Evolutionary conservation across 2,797 vertebrate species (phyloP), one percentile per base, ranked within the genome.

Genomic region (Bovichtus variegatus): DNA sequence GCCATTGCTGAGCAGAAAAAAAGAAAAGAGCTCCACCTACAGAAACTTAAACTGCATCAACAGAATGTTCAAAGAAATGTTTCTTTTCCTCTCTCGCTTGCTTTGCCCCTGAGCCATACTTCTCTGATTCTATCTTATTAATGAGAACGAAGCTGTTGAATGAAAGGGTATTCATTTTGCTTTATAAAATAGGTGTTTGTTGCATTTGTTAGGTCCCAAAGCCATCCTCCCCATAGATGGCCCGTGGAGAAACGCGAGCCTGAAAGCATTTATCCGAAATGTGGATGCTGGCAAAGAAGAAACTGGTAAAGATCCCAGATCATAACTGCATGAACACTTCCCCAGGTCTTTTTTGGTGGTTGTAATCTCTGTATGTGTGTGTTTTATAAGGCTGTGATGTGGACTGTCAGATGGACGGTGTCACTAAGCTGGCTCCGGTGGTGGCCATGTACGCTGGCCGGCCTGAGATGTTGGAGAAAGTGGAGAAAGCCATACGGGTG

Each of bases 381-480:
- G 6, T 78, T 63, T 82, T 82, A 49, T 51, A 3, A 95, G 94
- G 94, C 40, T 94, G 89, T 60, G 92, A 92, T 0, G 66, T 61
- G 55, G 93, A 95, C 76, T 93, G 89, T 65, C 94, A 94, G 83
- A 94, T 96, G 59, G 95, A 96, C 2, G 91, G 93, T 0, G 67
- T 95, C 64, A 89, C 94, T 18, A 95, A 95, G 65, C 76, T 95
- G 15, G 92, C 94, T 44, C 93, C 95, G 0, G 83, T 94, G 11
- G 93, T 95, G 51, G 94, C 92, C 25, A 77, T 89, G 83, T 95
- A 73, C 10, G 94, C 94, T 1, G 93, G 95, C 34, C 89, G 60
- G 21, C 78, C 91, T 1, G 92, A 95, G 57, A 94, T 96, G 95
- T 75, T 96, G 82, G 89, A 93, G 64, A 94, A 91, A 46, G 94